Base-by-base conservation (phyloP, 2,113 vertebrate genomes). In the Chaetorhynchus papuensis region DNA sequence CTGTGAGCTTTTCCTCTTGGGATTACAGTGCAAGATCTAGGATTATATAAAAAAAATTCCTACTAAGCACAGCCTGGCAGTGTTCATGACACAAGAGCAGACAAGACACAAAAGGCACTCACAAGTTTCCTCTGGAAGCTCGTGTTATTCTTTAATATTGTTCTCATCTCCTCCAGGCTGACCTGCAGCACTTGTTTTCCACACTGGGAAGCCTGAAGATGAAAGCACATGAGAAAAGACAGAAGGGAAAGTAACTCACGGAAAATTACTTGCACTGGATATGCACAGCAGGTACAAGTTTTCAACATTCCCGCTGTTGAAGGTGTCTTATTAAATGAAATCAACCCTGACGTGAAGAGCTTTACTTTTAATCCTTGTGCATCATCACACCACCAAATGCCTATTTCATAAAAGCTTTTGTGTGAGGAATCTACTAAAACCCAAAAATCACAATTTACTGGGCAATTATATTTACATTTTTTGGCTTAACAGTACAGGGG, bases 121-220 rank as follows among this genome's bases (percentile, higher is more conserved):
- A 98, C 98, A 35, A 76, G 87, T 35, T 33, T 80, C 65, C 52
- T 95, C 60, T 93, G 82, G 47, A 84, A 26, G 1, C 74, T 41
- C 0, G 87, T 97, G 92, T 96, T 96, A 4, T 21, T 56, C 69
- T 47, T 88, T 14, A 98, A 45, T 22, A 96, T 69, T n/a, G 3
- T 70, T 27, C 68, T 97, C 83, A 98, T 80, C 0, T 97, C 95
- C 68, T 89, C 94, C 70, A 96, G 76, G 21, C 95, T 83, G 31
- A 98, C 90, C 41, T 11, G 69, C 39, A 97, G 88, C 30, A 97
- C 86, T 21, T 88, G 80, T 19, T 93, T 95, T 12, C 97, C 95
- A 37, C 68, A 49, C 17, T 75, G 69, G 21, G 64, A 83, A 89
- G 93, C 74, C 98, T 98, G 45, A 57, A 56, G 9, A 30, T 14